These are phyloP conservation scores for Lordiphosa clarofinis DNA, from an alignment of 1,140 invertebrate species.

Conservation along the genomic window DNA sequence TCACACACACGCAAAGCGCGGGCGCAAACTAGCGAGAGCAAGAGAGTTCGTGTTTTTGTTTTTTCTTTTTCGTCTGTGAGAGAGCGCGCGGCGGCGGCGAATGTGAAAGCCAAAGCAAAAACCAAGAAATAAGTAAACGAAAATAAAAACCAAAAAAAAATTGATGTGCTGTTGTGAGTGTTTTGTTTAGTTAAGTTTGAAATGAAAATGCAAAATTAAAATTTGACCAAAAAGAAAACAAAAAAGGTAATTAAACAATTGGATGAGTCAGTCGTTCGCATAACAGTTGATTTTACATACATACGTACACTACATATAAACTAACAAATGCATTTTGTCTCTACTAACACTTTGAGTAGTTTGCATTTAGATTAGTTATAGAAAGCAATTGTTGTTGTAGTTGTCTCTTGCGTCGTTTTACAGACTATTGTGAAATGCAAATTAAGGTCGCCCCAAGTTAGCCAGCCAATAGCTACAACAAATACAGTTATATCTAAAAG, in stretches of 20 bases:
- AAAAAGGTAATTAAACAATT: conserved; percentile 5
- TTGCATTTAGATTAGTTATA: conserved; percentile 38
- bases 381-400: conserved; percentile 21
- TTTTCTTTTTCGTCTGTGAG: conserved; percentile 45
- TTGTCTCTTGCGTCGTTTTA: background rate
- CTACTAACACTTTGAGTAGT: conserved; percentile 1
- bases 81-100: conserved; percentile 50
- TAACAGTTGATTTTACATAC: background rate
- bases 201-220: background rate
- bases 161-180: conserved; percentile 16
- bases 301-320: too few relatives aligned
- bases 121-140: conserved; percentile 76
- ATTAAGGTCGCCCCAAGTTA: conserved; percentile 21
- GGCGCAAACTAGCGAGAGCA: conserved; percentile 48
- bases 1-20: conserved; percentile 37
- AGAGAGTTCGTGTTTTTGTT: conserved; percentile 35
- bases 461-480: conserved; percentile 17
- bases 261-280: background rate
- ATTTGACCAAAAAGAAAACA: background rate
- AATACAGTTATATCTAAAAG: conserved; percentile 43
- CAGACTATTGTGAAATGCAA: conserved; percentile 37
- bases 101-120: conserved; percentile 73
- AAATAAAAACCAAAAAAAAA: conserved; percentile 69
- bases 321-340: too few relatives aligned
- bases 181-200: conserved; percentile 1